These are phyloP conservation scores for Platanista minor DNA, from an alignment of 2,113 vertebrate species.

Conservation along the genomic window DNA sequence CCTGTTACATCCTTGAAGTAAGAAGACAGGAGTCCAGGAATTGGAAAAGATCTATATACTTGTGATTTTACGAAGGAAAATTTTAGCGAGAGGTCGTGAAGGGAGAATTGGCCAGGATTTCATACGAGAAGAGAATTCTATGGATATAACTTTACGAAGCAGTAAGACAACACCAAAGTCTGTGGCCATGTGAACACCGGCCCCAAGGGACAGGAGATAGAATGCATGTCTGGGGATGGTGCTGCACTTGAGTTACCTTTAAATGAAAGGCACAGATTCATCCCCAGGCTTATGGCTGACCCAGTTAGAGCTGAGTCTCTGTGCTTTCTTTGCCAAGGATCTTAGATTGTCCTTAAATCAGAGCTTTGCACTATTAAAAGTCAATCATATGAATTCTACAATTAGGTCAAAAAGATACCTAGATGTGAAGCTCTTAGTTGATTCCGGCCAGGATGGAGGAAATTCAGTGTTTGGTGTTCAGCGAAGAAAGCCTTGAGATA, in stretches of 20 bases:
- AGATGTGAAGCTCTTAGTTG: neutral
- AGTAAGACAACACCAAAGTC: neutral
- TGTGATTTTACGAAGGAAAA: neutral
- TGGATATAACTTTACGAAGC: neutral
- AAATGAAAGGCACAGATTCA: neutral
- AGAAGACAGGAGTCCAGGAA: neutral
- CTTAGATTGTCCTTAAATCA: neutral
- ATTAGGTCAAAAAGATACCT: neutral
- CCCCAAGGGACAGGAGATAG: neutral
- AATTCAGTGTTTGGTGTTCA: neutral
- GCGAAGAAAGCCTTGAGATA: neutral
- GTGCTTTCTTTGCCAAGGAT: neutral
- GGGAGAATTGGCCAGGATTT: neutral
- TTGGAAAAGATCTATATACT: neutral
- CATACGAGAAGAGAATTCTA: neutral
- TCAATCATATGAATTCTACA: neutral
- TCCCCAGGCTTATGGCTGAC: neutral
- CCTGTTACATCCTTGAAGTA: neutral
- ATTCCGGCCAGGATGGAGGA: neutral
- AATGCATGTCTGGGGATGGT: neutral
- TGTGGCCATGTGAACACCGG: neutral
- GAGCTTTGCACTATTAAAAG: neutral
- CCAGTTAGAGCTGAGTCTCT: neutral
- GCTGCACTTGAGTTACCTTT: neutral
- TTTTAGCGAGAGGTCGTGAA: neutral